phyloP scores from a whole-genome alignment of 2,797 vertebrate genomes.

The Chaunax sp. region DNA sequence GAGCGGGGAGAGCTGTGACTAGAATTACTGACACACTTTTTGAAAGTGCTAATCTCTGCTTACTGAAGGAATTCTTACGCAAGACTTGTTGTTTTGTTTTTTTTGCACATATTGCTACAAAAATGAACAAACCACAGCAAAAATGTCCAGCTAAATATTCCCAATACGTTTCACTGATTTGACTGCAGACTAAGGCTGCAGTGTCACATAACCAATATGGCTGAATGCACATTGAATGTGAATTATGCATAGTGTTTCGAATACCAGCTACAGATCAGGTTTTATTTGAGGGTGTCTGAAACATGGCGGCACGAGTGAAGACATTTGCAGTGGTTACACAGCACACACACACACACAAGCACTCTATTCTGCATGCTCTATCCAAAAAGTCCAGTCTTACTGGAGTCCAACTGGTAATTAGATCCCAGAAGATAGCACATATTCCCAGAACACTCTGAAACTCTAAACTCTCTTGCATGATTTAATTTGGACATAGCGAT shows the following conservation, averaged over 20 bases:
- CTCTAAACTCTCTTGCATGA: background rate
- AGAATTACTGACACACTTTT: conserved; percentile 77
- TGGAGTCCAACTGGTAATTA: conserved; percentile 1
- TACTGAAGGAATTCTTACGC: conserved; percentile 57
- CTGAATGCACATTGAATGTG: conserved; percentile 1
- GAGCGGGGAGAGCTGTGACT: conserved; percentile 65
- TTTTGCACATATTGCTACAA: conserved; percentile 24
- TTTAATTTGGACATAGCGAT: conserved; percentile 9
- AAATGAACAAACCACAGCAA: background rate
- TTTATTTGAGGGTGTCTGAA: background rate
- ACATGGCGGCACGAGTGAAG: background rate
- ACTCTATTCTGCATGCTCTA: background rate
- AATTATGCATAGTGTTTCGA: background rate
- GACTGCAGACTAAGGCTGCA: background rate
- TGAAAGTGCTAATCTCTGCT: conserved; percentile 64
- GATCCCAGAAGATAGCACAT: background rate
- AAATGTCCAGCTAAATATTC: background rate
- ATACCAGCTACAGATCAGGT: background rate
- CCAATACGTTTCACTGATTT: background rate
- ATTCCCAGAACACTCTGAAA: background rate
- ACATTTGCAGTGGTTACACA: background rate
- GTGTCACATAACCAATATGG: background rate
- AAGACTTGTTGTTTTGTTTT: conserved; percentile 32
- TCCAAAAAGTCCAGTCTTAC: background rate
- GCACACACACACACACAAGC: background rate